Conservation (phyloP, 2,797 vertebrate genomes). For the Taeniopygia guttata region DNA sequence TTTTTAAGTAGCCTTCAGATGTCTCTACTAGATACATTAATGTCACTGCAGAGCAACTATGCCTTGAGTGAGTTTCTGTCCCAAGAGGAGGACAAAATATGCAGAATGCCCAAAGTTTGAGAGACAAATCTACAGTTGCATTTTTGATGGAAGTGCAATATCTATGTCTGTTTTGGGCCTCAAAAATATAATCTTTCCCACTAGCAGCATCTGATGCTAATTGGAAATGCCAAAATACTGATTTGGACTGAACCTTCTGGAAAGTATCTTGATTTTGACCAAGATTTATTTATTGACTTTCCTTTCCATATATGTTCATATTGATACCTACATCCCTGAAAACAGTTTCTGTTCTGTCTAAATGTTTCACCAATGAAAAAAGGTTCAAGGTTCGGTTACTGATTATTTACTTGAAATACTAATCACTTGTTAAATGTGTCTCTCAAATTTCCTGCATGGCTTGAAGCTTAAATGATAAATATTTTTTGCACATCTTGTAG, state of each 20-base stretch:
- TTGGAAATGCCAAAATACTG: not conserved
- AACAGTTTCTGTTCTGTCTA: not conserved
- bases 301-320: not conserved
- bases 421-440: not conserved
- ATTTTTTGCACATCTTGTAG: not conserved
- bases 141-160: not conserved
- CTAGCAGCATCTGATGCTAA: not conserved
- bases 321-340: rapidly evolving
- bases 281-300: not conserved
- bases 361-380: not conserved
- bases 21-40: not conserved
- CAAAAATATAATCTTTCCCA: not conserved
- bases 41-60: not conserved
- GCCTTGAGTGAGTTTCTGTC: not conserved
- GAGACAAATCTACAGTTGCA: not conserved
- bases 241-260: not conserved
- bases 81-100: not conserved
- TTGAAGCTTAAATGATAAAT: not conserved
- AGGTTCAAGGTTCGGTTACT: not conserved
- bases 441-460: not conserved
- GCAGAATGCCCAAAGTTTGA: not conserved
- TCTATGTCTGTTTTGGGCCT: not conserved
- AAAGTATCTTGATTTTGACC: not conserved
- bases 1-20: not conserved
- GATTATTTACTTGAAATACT: not conserved